These are phyloP conservation scores for Tenualosa ilisha DNA, from an alignment of 2,797 vertebrate genomes.

Conservation along the genomic window DNA sequence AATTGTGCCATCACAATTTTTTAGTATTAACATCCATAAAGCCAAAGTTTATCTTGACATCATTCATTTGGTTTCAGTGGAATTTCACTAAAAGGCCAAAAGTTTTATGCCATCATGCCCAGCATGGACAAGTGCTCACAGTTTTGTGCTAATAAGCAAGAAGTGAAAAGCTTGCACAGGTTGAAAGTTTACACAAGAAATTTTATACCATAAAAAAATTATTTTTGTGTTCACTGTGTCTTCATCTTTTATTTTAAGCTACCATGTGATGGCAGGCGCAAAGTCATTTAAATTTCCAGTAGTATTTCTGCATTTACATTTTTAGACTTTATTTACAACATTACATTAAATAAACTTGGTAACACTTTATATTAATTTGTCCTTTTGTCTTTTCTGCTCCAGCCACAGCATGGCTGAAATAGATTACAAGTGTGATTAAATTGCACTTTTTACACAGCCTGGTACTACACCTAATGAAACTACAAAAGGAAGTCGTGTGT, in stretches of 20 bases:
- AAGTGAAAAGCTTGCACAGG: constrained; percentile 35
- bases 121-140: constrained; percentile 24
- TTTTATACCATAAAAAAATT: constrained; percentile 37
- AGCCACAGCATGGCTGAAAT: constrained; percentile 18
- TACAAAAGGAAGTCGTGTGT: neutral
- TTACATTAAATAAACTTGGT: constrained; percentile 49
- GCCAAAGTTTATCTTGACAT: neutral
- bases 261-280: constrained; percentile 32
- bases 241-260: constrained; percentile 33
- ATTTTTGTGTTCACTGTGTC: constrained; percentile 46
- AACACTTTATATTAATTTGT: constrained; percentile 50
- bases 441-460: neutral
- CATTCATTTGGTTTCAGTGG: neutral
- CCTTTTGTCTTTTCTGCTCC: constrained; percentile 37
- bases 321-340: constrained; percentile 34
- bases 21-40: neutral
- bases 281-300: constrained; percentile 24
- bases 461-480: neutral
- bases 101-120: constrained; percentile 15
- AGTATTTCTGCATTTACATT: constrained; percentile 20
- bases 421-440: neutral
- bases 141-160: constrained; percentile 18
- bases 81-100: neutral
- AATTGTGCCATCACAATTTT: neutral
- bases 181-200: constrained; percentile 32